Conservation (phyloP, 2,113 vertebrate species). For the Aegypius monachus region DNA sequence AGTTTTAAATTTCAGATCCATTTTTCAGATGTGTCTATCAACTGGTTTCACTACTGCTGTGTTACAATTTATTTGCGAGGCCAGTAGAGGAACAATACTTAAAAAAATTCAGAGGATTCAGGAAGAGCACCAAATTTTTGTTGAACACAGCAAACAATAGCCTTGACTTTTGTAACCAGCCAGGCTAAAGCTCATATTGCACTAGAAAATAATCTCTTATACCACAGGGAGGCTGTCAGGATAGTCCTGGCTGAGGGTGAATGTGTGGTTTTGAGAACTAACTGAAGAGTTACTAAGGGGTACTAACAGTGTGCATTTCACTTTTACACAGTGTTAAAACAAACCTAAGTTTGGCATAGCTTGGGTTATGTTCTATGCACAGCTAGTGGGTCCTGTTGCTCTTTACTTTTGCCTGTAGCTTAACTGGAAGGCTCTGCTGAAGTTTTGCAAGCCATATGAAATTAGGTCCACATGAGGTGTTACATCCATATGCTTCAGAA, state of each 20-base stretch:
- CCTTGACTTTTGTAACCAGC: neutral
- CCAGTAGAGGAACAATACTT: neutral
- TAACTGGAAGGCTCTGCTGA: neutral
- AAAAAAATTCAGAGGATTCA: neutral
- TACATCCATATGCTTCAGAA: neutral
- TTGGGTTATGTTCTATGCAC: neutral
- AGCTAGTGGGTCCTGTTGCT: neutral
- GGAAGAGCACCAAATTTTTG: neutral
- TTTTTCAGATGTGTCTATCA: neutral
- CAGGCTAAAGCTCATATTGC: neutral
- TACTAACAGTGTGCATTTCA: neutral
- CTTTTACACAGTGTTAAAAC: neutral
- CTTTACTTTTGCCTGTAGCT: neutral
- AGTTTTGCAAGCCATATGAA: neutral
- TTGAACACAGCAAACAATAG: neutral
- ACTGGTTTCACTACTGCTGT: neutral
- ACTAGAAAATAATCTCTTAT: neutral
- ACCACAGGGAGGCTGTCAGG: neutral
- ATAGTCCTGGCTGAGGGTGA: neutral
- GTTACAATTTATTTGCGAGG: neutral
- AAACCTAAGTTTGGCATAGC: neutral
- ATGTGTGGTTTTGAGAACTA: neutral
- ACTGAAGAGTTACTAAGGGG: rapidly evolving
- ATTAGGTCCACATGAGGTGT: neutral
- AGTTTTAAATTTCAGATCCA: neutral